phyloP scores from a whole-genome alignment of 1,140 invertebrate species.

The Prorops nasuta region DNA sequence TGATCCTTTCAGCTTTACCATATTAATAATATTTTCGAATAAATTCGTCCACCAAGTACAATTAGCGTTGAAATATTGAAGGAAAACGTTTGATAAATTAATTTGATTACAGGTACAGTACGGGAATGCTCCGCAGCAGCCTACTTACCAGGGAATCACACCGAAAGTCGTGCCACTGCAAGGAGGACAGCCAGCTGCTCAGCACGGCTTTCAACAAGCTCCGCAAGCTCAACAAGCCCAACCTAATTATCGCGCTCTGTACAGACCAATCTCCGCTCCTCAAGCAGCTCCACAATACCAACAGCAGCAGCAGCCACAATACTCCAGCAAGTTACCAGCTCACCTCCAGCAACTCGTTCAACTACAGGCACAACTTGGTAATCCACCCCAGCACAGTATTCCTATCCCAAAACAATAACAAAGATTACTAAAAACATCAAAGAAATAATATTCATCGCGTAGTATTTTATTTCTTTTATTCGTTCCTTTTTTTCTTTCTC shows the following conservation, averaged over 20 bases:
- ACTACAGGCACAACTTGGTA: conserved; percentile 14
- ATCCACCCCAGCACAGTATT: no score
- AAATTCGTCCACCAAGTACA: no score
- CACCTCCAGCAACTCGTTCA: conserved; percentile 26
- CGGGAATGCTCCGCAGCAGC: conserved; percentile 28
- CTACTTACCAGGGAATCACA: conserved; percentile 30
- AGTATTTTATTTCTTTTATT: no score
- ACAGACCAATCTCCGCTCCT: no score
- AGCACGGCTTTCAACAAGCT: conserved; percentile 15
- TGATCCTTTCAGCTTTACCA: conserved; percentile 21
- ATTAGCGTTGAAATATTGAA: no score
- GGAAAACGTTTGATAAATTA: no score
- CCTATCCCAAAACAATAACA: no score
- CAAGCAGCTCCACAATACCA: conserved; percentile 6
- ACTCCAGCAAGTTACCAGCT: conserved; percentile 18
- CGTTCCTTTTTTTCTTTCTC: no score
- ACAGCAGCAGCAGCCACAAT: conserved; percentile 13
- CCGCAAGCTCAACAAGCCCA: not conserved
- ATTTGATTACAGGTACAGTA: no score
- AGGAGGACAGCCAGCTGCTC: conserved; percentile 15
- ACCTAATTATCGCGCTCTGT: conserved; percentile 4
- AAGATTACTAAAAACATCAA: no score
- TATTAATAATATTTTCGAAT: no score
- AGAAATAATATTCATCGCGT: no score
- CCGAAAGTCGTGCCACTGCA: conserved; percentile 13